Percentiles rank a stretch among this genome's conserved stretches.
phyloP scores from a whole-genome alignment of 1,140 invertebrate genomes.

The Drosophila repletoides region DNA sequence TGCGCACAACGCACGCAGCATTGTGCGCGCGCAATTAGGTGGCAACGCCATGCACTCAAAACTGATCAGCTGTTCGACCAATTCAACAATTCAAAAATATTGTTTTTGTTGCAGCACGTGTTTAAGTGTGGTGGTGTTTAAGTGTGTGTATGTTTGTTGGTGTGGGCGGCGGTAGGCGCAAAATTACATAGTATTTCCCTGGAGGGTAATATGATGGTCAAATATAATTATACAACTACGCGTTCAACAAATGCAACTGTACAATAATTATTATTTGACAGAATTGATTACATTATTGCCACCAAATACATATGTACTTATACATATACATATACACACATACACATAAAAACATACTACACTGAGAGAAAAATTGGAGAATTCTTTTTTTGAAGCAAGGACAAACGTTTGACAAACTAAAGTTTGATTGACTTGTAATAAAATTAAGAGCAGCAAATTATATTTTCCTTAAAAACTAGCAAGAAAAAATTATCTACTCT shows the following conservation, averaged over 20 bases:
- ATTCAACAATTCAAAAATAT: constrained; percentile 52
- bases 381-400: no score
- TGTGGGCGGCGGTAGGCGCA: not conserved
- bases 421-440: no score
- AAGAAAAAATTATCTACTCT: no score
- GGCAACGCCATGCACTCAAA: constrained; percentile 51
- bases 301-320: constrained; percentile 10
- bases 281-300: constrained; percentile 64
- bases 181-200: constrained; percentile 39
- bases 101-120: constrained; percentile 6
- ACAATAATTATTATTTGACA: constrained; percentile 62
- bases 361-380: no score
- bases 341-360: no score
- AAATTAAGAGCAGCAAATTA: no score
- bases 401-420: no score
- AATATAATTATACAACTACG: constrained; percentile 65
- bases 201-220: constrained; percentile 54
- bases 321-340: not conserved
- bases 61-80: constrained; percentile 44
- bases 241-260: constrained; percentile 12
- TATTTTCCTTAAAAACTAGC: no score
- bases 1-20: constrained; percentile 44
- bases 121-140: not conserved
- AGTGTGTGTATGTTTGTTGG: not conserved
- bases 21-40: constrained; percentile 30